Conservation (phyloP, 1,140 invertebrate genomes). For the Orchesella cincta region DNA sequence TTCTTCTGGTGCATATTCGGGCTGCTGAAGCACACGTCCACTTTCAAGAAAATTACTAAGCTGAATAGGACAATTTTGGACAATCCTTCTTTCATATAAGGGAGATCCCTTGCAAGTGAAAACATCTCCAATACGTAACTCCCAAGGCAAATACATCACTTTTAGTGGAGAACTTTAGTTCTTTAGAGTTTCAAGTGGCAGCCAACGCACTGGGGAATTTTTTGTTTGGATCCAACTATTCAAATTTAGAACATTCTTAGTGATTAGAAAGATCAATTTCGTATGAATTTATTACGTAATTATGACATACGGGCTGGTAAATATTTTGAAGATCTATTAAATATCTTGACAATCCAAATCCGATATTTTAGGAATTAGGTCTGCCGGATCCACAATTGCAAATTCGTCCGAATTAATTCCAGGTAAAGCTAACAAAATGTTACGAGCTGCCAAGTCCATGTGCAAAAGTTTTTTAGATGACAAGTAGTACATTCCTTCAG, state of each 20-base stretch:
- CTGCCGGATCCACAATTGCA: neutral
- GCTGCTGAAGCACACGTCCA: neutral
- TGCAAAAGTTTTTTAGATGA: too few relatives aligned
- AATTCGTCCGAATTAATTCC: neutral
- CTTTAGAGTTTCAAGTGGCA: neutral
- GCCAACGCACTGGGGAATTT: neutral
- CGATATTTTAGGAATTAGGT: conserved; percentile 75
- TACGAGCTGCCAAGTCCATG: too few relatives aligned
- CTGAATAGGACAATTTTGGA: neutral
- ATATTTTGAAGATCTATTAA: conserved; percentile 68
- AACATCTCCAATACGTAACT: conserved; percentile 32
- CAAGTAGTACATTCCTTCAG: too few relatives aligned
- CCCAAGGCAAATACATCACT: neutral
- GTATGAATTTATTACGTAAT: neutral
- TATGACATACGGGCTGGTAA: neutral
- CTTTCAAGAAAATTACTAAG: neutral
- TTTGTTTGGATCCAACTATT: neutral
- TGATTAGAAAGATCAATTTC: neutral
- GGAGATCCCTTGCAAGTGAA: neutral
- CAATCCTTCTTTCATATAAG: neutral
- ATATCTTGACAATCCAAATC: conserved; percentile 86
- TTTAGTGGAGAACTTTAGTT: neutral
- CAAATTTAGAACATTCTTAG: neutral
- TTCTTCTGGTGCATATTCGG: neutral
- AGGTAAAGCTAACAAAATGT: too few relatives aligned